Evolutionary conservation across 1,140 invertebrate species (phyloP), one percentile per base, ranked within the genome.

Genomic region (Leptopilina boulardi): DNA sequence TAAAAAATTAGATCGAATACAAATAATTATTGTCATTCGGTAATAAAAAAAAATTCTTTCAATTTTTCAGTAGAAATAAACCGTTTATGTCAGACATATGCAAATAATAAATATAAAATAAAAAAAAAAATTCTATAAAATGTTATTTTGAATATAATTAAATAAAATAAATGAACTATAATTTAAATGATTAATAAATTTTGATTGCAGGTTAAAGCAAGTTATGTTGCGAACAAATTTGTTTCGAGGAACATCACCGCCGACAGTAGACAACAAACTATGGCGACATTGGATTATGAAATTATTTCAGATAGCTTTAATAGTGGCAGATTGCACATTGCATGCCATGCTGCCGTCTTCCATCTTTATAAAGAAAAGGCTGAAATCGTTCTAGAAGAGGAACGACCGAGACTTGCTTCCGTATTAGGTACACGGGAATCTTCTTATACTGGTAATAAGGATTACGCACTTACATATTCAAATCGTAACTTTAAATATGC

Each of bases 391-490:
- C 84, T 94, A 51, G 93, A 93, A 77, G 94, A 94, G 85, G 93
- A 94, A 87, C 91, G 92, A 80, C 94, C 94, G 30, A 91, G 93
- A 84, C 91, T 94, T 41, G 94, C 93, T 34, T 93, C 93, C 3
- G 93, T 94, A 38, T 90, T 94, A 86, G 93, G 93, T 75, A 94
- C 93, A 44, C 92, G 93, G 47, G 93, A 94, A 87, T 92, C 92
- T 23, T 90, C 91, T 74, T 88, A 87, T 30, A 85, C 81, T 44
- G 86, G 89, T 90, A 87, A 79, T 72, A 30, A 71, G 51, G 23
- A 30, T n/a, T n/a, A 66, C 26, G 34, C 34, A 66, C 21, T 66
- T 30, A 66, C 59, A n/a, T 66, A 71, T 21, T 71, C 10, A 41
- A 44, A 71, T 71, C 18, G 23, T 41, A n/a, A 71, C 26, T 38